Evolutionary conservation across 2,888 invertebrate genomes (phyloP).

Genomic region (Rhopalosiphum nymphaeae): DNA sequence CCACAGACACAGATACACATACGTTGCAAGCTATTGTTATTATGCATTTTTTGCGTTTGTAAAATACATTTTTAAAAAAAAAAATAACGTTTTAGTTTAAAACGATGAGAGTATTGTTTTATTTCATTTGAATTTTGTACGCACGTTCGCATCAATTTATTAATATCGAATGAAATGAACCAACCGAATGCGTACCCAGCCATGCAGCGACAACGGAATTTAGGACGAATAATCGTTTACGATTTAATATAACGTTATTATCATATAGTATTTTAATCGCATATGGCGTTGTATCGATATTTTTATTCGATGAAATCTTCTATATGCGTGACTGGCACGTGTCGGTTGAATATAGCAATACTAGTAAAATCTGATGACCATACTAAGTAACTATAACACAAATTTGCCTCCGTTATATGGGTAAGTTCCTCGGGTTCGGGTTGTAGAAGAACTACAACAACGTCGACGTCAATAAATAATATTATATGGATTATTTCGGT

Average conservation of each 20-base stretch:
- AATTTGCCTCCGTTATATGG: background rate
- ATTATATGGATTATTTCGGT: background rate
- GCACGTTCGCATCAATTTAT: background rate
- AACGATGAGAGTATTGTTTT: background rate
- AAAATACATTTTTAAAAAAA: background rate
- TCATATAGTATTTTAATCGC: background rate
- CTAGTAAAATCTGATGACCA: background rate
- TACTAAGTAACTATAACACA: background rate
- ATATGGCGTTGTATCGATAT: background rate
- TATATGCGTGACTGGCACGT: background rate
- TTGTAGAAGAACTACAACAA: background rate
- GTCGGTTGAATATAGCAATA: background rate
- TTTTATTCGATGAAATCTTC: background rate
- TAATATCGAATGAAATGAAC: constrained; percentile 24
- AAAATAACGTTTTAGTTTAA: background rate
- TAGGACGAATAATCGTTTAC: background rate
- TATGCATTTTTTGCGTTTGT: background rate
- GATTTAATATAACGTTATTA: background rate
- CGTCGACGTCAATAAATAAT: background rate
- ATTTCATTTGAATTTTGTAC: background rate
- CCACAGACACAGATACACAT: background rate
- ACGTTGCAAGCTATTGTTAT: constrained; percentile 26
- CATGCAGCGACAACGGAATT: background rate
- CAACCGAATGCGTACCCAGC: background rate
- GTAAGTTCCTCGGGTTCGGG: background rate